phyloP scores from a whole-genome alignment of 2,113 vertebrate genomes.

The Megaceryle torquata region DNA sequence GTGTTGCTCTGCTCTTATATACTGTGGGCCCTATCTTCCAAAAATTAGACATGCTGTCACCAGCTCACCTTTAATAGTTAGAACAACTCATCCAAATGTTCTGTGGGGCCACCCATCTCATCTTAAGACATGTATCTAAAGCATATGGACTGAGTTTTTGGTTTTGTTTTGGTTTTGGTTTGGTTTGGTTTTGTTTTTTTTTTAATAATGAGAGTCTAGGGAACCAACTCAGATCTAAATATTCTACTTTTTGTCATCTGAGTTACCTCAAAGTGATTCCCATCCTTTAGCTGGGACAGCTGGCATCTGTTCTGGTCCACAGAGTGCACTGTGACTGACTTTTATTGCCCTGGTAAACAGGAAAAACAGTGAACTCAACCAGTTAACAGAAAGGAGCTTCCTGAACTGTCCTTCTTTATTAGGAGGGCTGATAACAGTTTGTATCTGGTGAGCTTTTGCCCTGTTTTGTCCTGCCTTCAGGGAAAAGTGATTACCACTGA shows the following conservation, averaged over 20 bases:
- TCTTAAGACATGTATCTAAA: neutral
- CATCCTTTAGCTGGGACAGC: neutral
- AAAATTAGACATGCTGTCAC: neutral
- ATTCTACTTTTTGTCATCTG: neutral
- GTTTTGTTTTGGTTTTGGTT: no score
- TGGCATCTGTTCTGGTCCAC: neutral
- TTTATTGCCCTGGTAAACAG: rapidly evolving
- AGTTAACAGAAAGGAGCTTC: neutral
- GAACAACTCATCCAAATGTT: neutral
- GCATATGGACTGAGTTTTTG: neutral
- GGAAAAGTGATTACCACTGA: neutral
- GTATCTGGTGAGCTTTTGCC: neutral
- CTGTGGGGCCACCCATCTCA: neutral
- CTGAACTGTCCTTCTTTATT: neutral
- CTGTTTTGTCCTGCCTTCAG: neutral
- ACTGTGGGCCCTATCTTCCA: neutral
- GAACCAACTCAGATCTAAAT: neutral
- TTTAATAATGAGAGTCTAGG: neutral
- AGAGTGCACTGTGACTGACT: neutral
- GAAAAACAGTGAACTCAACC: neutral
- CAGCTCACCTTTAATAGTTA: neutral
- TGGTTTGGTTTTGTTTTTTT: no score
- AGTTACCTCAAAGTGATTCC: neutral
- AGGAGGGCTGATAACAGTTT: neutral
- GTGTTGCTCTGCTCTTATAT: neutral